Evolutionary conservation across 2,797 vertebrate genomes (phyloP).

Genomic region (Anniella stebbinsi): DNA sequence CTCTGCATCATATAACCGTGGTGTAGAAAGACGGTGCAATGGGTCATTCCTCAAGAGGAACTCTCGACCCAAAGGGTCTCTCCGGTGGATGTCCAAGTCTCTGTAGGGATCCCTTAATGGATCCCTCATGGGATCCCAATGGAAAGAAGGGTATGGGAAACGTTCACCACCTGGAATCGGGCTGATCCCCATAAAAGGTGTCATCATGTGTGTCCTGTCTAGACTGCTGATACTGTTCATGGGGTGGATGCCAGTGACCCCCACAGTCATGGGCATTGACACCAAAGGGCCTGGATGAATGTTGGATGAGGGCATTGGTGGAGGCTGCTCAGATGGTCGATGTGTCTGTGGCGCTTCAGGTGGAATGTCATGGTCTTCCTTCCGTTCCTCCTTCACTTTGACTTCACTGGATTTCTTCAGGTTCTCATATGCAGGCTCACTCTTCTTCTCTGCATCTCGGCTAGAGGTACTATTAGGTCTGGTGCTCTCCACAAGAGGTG

Average conservation of each 20-base stretch:
- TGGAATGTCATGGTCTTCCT: constrained; percentile 91
- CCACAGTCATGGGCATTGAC: constrained; percentile 90
- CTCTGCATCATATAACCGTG: constrained; percentile 91
- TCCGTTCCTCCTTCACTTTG: constrained; percentile 96
- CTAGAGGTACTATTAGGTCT: constrained; percentile 86
- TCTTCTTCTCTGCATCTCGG: constrained; percentile 89
- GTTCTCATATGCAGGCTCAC: constrained; percentile 83
- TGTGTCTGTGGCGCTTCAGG: constrained; percentile 83
- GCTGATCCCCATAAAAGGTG: constrained; percentile 97
- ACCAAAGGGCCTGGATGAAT: constrained; percentile 83
- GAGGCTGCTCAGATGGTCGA: constrained; percentile 79
- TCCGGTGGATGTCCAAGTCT: constrained; percentile 92
- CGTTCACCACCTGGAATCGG: constrained; percentile 94
- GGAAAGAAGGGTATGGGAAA: constrained; percentile 95
- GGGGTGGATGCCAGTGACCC: constrained; percentile 91
- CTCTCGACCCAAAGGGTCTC: constrained; percentile 93
- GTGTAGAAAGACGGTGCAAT: constrained; percentile 89
- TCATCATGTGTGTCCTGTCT: constrained; percentile 97
- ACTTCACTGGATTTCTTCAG: constrained; percentile 92
- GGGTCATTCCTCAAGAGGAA: constrained; percentile 92
- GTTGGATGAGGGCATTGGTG: constrained; percentile 76
- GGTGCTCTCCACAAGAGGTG: constrained; percentile 83
- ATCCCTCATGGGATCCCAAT: constrained; percentile 96
- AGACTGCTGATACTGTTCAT: constrained; percentile 92
- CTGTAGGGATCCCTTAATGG: constrained; percentile 90